Evolutionary conservation across 2,113 vertebrate species (phyloP), one percentile per base, ranked within the genome.

Genomic region (Clarias gariepinus): DNA sequence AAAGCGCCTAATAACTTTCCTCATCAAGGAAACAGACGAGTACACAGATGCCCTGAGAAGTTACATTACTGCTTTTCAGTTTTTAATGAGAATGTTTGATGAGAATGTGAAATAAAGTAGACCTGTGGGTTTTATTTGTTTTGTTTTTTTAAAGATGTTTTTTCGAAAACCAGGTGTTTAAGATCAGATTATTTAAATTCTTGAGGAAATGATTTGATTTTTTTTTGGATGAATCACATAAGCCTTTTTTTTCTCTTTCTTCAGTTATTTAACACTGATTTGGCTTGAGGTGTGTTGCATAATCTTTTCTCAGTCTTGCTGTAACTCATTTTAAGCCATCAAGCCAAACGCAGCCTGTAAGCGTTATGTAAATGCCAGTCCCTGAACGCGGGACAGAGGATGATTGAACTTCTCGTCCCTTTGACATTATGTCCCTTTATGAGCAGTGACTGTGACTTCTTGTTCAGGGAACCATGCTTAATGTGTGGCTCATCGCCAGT

Each of bases 401-500:
- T 82, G 69, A 83, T 83, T 78, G 71, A 23, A 33, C 81, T 76
- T 57, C 21, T 33, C 68, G 68, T 57, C 71, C 52, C 30, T 71
- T 16, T 81, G 64, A n/a, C 30, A n/a, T 55, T n/a, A 47, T 85
- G 52, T 57, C 28, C 23, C 36, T 52, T 10, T 2, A 66, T 78
- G 69, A 82, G 30, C 41, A 28, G 58, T 82, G 57, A 63, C 69
- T 36, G 19, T 41, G 80, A 61, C 71, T 18, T 36, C 69, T 68
- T 78, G 73, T 57, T 88, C 57, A 91, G 91, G 90, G 90, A 91
- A 89, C 86, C 81, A 74, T 82, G 79, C 89, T 90, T 91, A 93
- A 91, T 87, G 89, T 82, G n/a, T 80, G 91, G 91, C 93, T 92
- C 91, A 92, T 73, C 82, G 68, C 82, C 88, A 88, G 89, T 92